Base-by-base conservation (phyloP, 2,888 invertebrate species). In the Drosophila planitibia region DNA sequence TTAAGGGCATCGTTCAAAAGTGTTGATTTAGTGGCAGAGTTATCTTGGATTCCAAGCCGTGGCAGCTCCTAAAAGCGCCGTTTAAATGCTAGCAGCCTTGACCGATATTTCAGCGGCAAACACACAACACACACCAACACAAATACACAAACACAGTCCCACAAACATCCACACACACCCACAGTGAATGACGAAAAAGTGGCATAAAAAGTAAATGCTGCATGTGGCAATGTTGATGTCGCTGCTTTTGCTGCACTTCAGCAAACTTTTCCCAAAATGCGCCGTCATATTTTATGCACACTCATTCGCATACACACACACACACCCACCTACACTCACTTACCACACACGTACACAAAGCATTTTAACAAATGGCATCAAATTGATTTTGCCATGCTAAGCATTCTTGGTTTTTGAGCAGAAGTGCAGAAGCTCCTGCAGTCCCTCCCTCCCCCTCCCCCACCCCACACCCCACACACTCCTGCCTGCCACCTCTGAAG, bases 331-430 rank as follows among this genome's bases (percentile, higher is more conserved):
- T 44, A 67, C 28, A 49, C 25, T 5, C 28, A 47, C 44, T 49
- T 16, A 25, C 16, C 52, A 32, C 30, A 59, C 47, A 47, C 53
- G 44, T 54, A 37, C 28, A 71, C 64, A 75, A 85, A 83, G 83
- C 80, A 73, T 82, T 85, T 82, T 79, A 85, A 85, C 82, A 85
- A 85, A 88, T 83, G 85, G 88, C 85, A 82, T 82, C 82, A 86
- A 86, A 86, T 86, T 88, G 86, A 86, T 88, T 86, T 85, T 84
- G 89, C 84, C 72, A 75, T 72, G 77, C 79, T 76, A 77, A 86
- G 81, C 87, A 77, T 85, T 85, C 84, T 76, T 72, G 77, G 71
- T 65, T 74, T 82, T 71, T 66, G 75, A 75, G 74, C 74, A 71
- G 52, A 71, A 76, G 58, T 70, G 68, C 63, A 30, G 37, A 19